These are phyloP conservation scores for Oncorhynchus gorbuscha DNA, from an alignment of 2,113 vertebrate genomes.

Conservation along the genomic window DNA sequence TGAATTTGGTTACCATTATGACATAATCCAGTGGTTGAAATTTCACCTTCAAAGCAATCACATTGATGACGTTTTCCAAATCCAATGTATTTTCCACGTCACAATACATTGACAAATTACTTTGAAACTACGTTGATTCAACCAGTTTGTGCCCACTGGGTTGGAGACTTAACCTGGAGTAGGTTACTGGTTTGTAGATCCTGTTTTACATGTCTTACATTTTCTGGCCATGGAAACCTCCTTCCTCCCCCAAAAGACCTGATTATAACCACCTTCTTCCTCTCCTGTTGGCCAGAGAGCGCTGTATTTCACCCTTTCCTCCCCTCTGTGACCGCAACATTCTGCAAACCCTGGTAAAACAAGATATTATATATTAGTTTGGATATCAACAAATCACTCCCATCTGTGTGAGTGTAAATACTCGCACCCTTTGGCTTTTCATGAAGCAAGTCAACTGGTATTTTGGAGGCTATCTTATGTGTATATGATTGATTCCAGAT, in stretches of 20 bases:
- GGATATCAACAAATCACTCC: conserved; percentile 39
- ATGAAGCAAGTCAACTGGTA: conserved; percentile 16
- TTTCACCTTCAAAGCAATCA: no score
- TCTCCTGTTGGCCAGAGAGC: conserved; percentile 11
- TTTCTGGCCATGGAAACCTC: neutral
- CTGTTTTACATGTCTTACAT: conserved; percentile 27
- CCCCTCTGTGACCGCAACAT: conserved; percentile 25
- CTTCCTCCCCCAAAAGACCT: conserved; percentile 17
- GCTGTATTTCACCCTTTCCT: conserved; percentile 15
- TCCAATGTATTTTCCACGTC: no score
- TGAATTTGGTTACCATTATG: no score
- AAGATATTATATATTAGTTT: conserved; percentile 29
- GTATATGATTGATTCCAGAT: conserved; percentile 30
- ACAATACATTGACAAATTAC: no score
- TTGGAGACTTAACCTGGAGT: conserved; percentile 9
- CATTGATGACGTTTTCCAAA: no score
- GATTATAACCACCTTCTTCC: conserved; percentile 31
- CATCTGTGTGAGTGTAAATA: conserved; percentile 36
- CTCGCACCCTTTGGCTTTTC: conserved; percentile 2
- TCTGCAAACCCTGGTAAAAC: conserved; percentile 32
- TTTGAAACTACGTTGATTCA: no score
- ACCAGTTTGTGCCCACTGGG: neutral
- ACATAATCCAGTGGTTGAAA: no score
- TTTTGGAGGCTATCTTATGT: conserved; percentile 8
- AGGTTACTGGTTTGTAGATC: conserved; percentile 1